These are phyloP conservation scores for Papilio polytes DNA, from an alignment of 1,140 invertebrate genomes.

Conservation along the genomic window DNA sequence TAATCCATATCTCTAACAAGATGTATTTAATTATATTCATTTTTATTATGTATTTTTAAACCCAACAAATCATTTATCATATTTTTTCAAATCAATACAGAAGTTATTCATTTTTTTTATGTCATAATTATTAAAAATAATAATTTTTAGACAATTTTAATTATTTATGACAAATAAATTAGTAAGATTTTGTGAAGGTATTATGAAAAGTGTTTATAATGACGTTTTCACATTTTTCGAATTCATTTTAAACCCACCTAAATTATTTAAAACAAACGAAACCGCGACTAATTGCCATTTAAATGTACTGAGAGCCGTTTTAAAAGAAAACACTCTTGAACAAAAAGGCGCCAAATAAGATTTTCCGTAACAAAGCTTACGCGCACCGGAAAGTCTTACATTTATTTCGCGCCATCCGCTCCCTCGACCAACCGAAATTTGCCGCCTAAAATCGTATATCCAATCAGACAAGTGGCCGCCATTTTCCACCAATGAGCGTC, in stretches of 20 bases:
- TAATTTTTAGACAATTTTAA: not conserved
- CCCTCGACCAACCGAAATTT: conserved; percentile 82
- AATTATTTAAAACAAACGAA: not conserved
- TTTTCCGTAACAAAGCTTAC: conserved; percentile 77
- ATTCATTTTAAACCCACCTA: not conserved
- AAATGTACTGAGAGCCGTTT: not conserved
- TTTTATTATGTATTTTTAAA: too few species aligned
- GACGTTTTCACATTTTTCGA: not conserved
- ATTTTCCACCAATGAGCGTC: conserved; percentile 75
- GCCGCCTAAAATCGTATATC: conserved; percentile 76
- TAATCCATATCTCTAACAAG: too few species aligned
- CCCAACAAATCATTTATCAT: too few species aligned
- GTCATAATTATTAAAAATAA: too few species aligned
- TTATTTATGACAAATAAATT: not conserved
- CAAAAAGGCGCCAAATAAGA: conserved; percentile 73
- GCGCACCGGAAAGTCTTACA: conserved; percentile 75
- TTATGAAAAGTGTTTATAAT: not conserved
- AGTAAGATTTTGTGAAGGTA: not conserved
- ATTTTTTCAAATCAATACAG: not conserved
- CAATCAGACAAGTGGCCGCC: conserved; percentile 76
- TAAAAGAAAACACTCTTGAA: conserved; percentile 56
- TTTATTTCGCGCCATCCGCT: conserved; percentile 81
- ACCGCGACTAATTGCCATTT: not conserved
- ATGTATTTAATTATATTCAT: too few species aligned
- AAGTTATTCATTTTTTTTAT: not conserved